Percentiles rank a stretch among this genome's conserved stretches.
Evolutionary conservation across 2,113 vertebrate genomes (phyloP).

Genomic region (Clupea harengus): DNA sequence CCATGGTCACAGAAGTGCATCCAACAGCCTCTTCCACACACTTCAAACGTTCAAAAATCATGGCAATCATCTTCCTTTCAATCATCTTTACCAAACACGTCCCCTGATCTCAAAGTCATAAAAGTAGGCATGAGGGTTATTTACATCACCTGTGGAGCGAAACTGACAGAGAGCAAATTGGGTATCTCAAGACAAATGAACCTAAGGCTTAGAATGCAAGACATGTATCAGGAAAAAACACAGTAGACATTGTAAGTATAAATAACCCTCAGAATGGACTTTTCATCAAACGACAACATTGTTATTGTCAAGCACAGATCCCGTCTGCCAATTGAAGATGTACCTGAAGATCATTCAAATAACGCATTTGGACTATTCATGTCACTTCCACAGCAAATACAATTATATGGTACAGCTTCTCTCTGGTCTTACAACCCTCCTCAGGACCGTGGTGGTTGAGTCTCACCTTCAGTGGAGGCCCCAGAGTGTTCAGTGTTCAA

Average conservation of each 20-base stretch:
- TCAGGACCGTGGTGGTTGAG: background rate
- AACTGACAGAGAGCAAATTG: background rate
- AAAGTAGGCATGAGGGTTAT: slow-evolving; percentile 2
- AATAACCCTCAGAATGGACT: background rate
- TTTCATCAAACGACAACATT: background rate
- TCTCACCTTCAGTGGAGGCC: background rate
- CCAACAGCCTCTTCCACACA: background rate
- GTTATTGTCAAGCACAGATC: background rate
- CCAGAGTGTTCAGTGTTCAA: slow-evolving; percentile 13
- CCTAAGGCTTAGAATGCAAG: background rate
- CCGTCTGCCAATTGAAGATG: background rate
- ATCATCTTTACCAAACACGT: background rate
- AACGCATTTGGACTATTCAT: slow-evolving; percentile 38
- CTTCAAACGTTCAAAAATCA: background rate
- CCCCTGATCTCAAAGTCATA: background rate
- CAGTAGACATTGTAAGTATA: background rate
- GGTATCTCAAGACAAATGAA: background rate
- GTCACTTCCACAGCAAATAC: slow-evolving; percentile 56
- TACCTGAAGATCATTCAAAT: background rate
- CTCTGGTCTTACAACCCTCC: background rate
- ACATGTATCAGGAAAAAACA: background rate
- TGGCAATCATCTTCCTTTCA: background rate
- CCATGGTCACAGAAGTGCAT: background rate
- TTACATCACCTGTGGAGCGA: background rate
- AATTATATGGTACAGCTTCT: slow-evolving; percentile 5